These are phyloP conservation scores for Diabrotica virgifera DNA, from an alignment of 1,140 invertebrate genomes.

Conservation along the genomic window DNA sequence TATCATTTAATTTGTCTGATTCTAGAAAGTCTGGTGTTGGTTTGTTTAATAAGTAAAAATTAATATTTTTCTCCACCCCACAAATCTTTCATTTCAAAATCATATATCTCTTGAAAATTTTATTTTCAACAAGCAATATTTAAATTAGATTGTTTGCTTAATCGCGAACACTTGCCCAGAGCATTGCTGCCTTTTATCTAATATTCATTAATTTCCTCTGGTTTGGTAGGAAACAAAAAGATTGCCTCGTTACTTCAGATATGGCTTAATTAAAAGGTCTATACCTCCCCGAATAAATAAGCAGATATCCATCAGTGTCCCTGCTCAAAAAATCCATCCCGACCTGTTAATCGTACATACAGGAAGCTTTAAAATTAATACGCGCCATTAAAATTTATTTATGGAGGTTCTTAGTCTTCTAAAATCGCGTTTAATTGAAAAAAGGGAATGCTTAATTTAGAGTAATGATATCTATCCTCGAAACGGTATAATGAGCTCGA, in stretches of 20 bases:
- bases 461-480: background rate
- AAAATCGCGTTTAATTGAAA: background rate
- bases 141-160: background rate
- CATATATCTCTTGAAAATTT: background rate
- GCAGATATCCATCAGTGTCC: constrained; percentile 1
- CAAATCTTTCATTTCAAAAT: too few species aligned
- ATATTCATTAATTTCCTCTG: background rate
- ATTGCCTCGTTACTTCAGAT: constrained; percentile 2
- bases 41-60: too few species aligned
- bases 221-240: background rate
- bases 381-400: constrained; percentile 2
- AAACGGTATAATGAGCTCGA: background rate
- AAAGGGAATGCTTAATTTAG: background rate
- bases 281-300: background rate
- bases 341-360: constrained; percentile 2
- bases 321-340: constrained; percentile 1
- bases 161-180: background rate
- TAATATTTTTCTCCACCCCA: too few species aligned
- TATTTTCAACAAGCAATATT: background rate
- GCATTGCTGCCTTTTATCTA: background rate
- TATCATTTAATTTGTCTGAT: too few species aligned
- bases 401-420: constrained; percentile 2
- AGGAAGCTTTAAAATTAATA: constrained; percentile 3
- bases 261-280: constrained; percentile 1
- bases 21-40: too few species aligned